Evolutionary conservation across 2,888 invertebrate species (phyloP), one percentile per base, ranked within the genome.

Genomic region (Trachelus stipa): DNA sequence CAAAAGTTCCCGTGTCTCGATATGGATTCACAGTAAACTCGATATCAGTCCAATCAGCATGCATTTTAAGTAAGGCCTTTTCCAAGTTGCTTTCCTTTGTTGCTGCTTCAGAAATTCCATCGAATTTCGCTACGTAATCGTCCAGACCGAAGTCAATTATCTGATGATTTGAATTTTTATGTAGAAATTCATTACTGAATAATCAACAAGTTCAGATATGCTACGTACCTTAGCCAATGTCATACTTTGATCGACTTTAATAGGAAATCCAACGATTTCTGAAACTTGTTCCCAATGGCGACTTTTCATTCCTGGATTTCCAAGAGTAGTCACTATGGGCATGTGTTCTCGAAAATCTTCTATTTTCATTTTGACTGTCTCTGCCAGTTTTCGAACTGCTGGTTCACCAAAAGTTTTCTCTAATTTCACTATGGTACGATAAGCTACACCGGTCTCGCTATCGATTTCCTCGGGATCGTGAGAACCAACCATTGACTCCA

Each of bases 211-310:
- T 56, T 23, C 9, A 23, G 9, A 6, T 23, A 9, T 33, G 11
- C 35, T 23, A 77, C 34, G 68, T 81, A 98, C 95, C 92, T 97
- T 97, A 77, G 95, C 96, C 56, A 99, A 92, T 0, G 97, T 96
- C 82, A 97, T 93, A 37, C 95, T 95, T 0, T 96, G 95, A 79
- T 98, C 97, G 0, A 98, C 96, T 80, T 95, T 94, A 71, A 99
- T 96, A 0, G 98, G 97, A 91, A 98, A 98, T 0, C 98, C 98
- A 84, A 98, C 97, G 80, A 98, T 96, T 88, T 98, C 98, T 0
- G 98, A 98, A 9, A 99, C 95, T 92, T 96, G 96, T 88, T 98
- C 97, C 98, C 98, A 98, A 91, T 98, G 98, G 0, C 98, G 94
- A 1, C 93, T 94, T 88, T 97, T 97, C 95, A 99, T 95, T 76